Conservation (phyloP, 2,113 vertebrate genomes). For the Sus scrofa region DNA sequence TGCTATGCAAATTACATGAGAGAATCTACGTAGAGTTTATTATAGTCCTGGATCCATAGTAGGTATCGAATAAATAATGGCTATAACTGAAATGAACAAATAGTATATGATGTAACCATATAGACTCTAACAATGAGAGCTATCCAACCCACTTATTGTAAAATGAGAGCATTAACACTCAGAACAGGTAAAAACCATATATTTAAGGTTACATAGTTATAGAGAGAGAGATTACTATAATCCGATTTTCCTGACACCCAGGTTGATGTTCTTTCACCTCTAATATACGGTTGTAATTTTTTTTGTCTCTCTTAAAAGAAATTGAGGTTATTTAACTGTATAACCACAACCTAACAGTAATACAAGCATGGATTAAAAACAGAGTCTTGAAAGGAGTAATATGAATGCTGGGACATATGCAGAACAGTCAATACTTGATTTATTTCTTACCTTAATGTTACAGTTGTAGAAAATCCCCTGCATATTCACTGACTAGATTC, state of each 20-base stretch:
- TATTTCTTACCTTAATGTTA: background rate
- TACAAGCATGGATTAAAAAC: background rate
- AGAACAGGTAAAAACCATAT: background rate
- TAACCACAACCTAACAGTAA: background rate
- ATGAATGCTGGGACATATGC: background rate
- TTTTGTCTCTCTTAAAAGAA: conserved; percentile 11
- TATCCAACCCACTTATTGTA: background rate
- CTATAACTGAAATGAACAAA: background rate
- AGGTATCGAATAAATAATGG: background rate
- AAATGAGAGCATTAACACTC: background rate
- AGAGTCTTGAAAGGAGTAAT: conserved; percentile 20
- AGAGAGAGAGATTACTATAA: background rate
- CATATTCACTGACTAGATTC: background rate
- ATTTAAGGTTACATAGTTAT: background rate
- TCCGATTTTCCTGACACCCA: background rate
- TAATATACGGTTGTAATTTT: background rate
- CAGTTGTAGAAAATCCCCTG: background rate
- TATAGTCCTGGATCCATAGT: background rate
- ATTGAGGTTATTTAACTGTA: background rate
- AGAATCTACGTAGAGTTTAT: background rate
- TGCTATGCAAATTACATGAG: background rate
- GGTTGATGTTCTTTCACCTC: background rate
- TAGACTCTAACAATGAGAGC: background rate
- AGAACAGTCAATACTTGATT: background rate
- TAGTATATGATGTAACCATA: background rate